A percentile compares a stretch with the other conserved stretches of the same genome.
These are phyloP conservation scores for Clarias batrachus DNA, from an alignment of 2,113 vertebrate species.

Conservation along the genomic window DNA sequence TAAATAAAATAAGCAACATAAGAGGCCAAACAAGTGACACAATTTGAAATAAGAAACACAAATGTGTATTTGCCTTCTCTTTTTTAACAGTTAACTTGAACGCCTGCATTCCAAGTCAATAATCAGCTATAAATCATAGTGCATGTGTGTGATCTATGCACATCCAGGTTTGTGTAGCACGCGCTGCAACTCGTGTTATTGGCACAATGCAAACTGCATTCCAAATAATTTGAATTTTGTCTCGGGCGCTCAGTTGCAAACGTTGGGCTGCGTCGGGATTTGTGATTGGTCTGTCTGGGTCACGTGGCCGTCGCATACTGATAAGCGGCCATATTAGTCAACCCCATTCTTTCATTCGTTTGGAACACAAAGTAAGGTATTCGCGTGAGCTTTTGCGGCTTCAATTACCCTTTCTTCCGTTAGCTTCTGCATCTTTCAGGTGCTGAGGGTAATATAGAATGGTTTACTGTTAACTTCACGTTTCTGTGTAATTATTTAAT, in stretches of 20 bases:
- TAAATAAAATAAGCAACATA: not conserved
- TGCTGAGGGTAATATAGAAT: not conserved
- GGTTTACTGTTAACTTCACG: not conserved
- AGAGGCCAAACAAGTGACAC: not conserved
- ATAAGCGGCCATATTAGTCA: slow-evolving; percentile 62
- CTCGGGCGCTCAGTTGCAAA: slow-evolving; percentile 37
- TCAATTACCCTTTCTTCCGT: not conserved
- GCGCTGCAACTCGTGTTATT: slow-evolving; percentile 31
- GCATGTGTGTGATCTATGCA: not conserved
- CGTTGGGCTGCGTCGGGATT: slow-evolving; percentile 21
- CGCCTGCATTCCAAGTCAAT: not conserved
- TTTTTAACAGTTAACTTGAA: not conserved
- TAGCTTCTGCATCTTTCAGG: slow-evolving; percentile 3
- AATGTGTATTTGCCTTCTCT: not conserved
- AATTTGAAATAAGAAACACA: not conserved
- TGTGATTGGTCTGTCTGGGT: slow-evolving; percentile 45
- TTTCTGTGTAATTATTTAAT: not conserved
- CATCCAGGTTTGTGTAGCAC: slow-evolving; percentile 18
- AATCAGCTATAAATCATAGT: not conserved
- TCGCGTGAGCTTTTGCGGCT: slow-evolving; percentile 12
- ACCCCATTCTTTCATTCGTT: slow-evolving; percentile 60
- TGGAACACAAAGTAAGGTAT: slow-evolving; percentile 48
- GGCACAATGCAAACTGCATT: slow-evolving; percentile 29
- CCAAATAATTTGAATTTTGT: slow-evolving; percentile 60
- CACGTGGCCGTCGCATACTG: slow-evolving; percentile 40